These are phyloP conservation scores for Gastrophryne carolinensis DNA, from an alignment of 2,797 vertebrate genomes.

Conservation along the genomic window DNA sequence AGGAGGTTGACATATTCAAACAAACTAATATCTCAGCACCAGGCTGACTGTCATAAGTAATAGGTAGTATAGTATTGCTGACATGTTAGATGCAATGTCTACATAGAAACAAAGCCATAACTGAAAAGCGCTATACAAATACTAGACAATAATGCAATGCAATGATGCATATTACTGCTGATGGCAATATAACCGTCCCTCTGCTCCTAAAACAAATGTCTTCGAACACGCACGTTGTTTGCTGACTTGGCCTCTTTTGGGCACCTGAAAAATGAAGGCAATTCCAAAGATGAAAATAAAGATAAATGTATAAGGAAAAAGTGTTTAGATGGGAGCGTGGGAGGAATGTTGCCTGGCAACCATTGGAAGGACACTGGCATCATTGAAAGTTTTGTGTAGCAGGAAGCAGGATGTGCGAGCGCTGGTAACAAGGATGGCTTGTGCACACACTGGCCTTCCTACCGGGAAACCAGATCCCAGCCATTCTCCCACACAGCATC, in stretches of 20 bases:
- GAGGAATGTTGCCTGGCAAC: conserved; percentile 43
- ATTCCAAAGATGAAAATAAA: conserved; percentile 32
- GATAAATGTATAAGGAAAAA: conserved; percentile 35
- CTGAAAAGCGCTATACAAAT: background rate
- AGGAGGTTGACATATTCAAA: background rate
- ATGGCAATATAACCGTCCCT: background rate
- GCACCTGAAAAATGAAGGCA: conserved; percentile 9
- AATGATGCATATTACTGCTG: background rate
- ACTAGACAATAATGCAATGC: background rate
- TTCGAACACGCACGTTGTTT: background rate
- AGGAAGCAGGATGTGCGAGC: background rate
- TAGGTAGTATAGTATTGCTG: background rate
- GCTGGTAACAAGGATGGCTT: conserved; percentile 19
- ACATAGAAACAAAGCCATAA: background rate
- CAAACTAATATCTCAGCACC: background rate
- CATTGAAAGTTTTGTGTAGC: conserved; percentile 21
- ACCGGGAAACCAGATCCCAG: conserved; percentile 26
- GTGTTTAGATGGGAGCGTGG: conserved; percentile 13
- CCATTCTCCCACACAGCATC: background rate
- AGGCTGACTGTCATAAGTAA: background rate
- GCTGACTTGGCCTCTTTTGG: conserved; percentile 9
- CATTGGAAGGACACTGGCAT: conserved; percentile 41
- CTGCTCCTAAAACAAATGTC: background rate
- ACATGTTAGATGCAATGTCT: background rate
- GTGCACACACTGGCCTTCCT: background rate